phyloP scores from a whole-genome alignment of 2,113 vertebrate species.

The Cyanoliseus patagonus region DNA sequence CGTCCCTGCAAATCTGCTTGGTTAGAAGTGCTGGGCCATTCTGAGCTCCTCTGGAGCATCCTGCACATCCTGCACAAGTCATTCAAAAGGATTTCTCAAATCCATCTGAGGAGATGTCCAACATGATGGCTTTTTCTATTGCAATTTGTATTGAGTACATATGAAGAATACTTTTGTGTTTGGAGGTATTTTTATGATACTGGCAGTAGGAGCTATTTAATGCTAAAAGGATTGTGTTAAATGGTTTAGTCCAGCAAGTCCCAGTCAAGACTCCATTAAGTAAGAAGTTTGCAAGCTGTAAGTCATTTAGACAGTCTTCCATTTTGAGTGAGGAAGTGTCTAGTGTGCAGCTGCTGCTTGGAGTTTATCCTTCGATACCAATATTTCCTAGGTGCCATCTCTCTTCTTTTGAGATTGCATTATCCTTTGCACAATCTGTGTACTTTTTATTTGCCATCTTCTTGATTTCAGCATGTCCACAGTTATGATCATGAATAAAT shows the following conservation, averaged over 20 bases:
- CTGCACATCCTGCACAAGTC: background rate
- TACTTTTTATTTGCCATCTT: conserved; percentile 26
- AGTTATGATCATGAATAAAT: background rate
- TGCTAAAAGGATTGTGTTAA: conserved; percentile 20
- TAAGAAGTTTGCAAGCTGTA: background rate
- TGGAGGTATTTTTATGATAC: background rate
- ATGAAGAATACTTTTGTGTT: background rate
- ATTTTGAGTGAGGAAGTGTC: conserved; percentile 25
- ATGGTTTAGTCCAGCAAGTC: background rate
- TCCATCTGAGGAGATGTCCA: background rate
- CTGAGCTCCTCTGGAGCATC: conserved; percentile 44
- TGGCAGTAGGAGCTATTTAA: background rate
- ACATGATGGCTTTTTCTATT: background rate
- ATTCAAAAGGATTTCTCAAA: background rate
- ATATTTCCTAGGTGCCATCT: background rate
- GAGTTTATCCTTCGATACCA: conserved; percentile 23
- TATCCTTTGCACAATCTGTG: background rate
- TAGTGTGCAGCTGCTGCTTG: background rate
- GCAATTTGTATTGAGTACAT: background rate
- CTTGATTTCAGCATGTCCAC: background rate
- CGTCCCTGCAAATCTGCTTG: conserved; percentile 68
- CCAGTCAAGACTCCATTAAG: background rate
- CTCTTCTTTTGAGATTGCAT: conserved; percentile 11
- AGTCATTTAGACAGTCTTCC: conserved; percentile 10
- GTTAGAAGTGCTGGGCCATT: conserved; percentile 62